These are phyloP conservation scores for Drosophila sulfurigaster DNA, from an alignment of 1,140 invertebrate species.

Conservation along the genomic window DNA sequence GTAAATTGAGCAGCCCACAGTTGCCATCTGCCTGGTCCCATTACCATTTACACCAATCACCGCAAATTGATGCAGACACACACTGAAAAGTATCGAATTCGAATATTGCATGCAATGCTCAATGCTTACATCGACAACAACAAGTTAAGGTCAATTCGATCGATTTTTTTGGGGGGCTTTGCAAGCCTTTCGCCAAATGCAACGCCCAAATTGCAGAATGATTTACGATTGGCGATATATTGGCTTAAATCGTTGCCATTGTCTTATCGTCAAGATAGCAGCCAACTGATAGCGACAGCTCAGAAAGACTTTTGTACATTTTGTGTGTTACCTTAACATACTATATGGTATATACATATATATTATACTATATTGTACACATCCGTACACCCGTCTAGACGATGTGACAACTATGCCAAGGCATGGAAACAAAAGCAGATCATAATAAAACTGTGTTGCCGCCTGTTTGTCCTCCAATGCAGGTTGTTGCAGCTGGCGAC, in stretches of 20 bases:
- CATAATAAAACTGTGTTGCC: background rate
- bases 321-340: conserved; percentile 13
- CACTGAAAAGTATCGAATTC: too few relatives aligned
- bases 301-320: background rate
- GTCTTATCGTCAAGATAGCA: conserved; percentile 39
- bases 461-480: conserved; percentile 22
- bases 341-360: background rate
- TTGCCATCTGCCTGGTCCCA: conserved; percentile 8
- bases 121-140: conserved; percentile 27
- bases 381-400: conserved; percentile 27
- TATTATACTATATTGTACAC: background rate
- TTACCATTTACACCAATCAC: conserved; percentile 71
- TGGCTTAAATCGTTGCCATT: conserved; percentile 43
- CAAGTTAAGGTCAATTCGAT: conserved; percentile 70
- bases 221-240: conserved; percentile 66
- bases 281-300: conserved; percentile 13
- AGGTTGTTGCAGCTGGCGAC: conserved; percentile 34
- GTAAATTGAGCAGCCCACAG: conserved; percentile 43
- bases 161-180: conserved; percentile 16
- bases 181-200: conserved; percentile 70
- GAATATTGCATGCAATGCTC: conserved; percentile 31
- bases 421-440: conserved; percentile 4
- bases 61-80: conserved; percentile 60
- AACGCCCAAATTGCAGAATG: conserved; percentile 53
- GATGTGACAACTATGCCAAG: conserved; percentile 53